These are phyloP conservation scores for Clupea harengus DNA, from an alignment of 2,113 vertebrate genomes.

Conservation along the genomic window DNA sequence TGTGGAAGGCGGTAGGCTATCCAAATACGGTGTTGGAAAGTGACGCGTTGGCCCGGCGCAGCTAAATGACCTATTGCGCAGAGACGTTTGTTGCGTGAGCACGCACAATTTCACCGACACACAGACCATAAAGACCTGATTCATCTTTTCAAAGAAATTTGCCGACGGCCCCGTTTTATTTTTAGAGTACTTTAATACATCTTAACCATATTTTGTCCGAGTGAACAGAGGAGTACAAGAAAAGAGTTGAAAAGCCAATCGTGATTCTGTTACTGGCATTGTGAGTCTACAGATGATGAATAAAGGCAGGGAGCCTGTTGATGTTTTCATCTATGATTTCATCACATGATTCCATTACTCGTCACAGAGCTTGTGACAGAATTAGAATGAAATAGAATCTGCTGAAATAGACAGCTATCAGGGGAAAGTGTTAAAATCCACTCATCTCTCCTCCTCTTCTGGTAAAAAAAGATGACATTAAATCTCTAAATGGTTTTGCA, in stretches of 20 bases:
- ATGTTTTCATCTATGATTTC: neutral
- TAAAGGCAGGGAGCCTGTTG: neutral
- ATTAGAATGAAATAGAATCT: too few relatives aligned
- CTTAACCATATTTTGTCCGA: neutral
- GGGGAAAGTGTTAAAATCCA: too few relatives aligned
- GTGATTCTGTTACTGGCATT: neutral
- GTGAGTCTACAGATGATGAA: neutral
- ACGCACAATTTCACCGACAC: constrained; percentile 40
- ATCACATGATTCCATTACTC: neutral
- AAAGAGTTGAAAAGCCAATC: neutral
- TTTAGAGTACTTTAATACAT: neutral
- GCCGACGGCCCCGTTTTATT: neutral
- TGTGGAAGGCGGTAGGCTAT: constrained; percentile 49
- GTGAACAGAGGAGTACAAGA: neutral
- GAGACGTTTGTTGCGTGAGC: constrained; percentile 39
- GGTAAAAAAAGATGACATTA: too few relatives aligned
- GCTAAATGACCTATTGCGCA: constrained; percentile 26
- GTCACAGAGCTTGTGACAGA: neutral
- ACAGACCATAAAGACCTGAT: neutral
- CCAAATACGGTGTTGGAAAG: constrained; percentile 67
- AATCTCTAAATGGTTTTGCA: too few relatives aligned
- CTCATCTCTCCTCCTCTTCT: too few relatives aligned
- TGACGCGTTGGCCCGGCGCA: constrained; percentile 61
- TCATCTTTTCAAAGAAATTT: neutral
- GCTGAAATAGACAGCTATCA: neutral